A percentile compares a stretch with the other conserved stretches of the same genome.
Evolutionary conservation across 2,113 vertebrate genomes (phyloP).

Genomic region (Rhinichthys klamathensis): DNA sequence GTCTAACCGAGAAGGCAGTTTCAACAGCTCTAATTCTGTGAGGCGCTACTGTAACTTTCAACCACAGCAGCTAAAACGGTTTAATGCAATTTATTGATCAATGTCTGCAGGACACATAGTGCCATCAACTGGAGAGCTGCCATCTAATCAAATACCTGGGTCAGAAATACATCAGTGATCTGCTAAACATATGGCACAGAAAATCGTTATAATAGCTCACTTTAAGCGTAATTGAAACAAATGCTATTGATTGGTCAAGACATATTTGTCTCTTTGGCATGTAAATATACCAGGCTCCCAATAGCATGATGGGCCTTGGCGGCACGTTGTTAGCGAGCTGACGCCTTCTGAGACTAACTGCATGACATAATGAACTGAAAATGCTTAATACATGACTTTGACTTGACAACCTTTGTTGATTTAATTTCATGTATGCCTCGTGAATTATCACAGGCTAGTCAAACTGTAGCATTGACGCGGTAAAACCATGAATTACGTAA

Average conservation of each 20-base stretch:
- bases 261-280: conserved; percentile 65
- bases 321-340: conserved; percentile 61
- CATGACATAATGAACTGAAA: neutral
- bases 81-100: conserved; percentile 62
- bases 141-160: conserved; percentile 63
- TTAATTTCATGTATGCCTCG: neutral
- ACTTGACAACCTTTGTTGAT: conserved; percentile 11
- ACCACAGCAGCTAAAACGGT: conserved; percentile 32
- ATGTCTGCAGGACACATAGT: conserved; percentile 55
- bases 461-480: neutral
- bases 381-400: neutral
- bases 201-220: conserved; percentile 69
- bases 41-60: conserved; percentile 52
- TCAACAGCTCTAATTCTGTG: neutral
- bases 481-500: neutral
- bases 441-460: neutral
- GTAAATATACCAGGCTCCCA: conserved; percentile 67
- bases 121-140: conserved; percentile 54
- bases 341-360: conserved; percentile 56
- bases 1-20: neutral
- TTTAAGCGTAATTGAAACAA: conserved; percentile 75
- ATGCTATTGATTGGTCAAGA: conserved; percentile 64
- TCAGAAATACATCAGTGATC: conserved; percentile 52
- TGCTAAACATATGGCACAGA: conserved; percentile 51
- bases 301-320: conserved; percentile 67